Percentiles rank a stretch among this genome's conserved stretches.
phyloP scores from a whole-genome alignment of 2,113 vertebrate species.

The Zosterops hypoxanthus region DNA sequence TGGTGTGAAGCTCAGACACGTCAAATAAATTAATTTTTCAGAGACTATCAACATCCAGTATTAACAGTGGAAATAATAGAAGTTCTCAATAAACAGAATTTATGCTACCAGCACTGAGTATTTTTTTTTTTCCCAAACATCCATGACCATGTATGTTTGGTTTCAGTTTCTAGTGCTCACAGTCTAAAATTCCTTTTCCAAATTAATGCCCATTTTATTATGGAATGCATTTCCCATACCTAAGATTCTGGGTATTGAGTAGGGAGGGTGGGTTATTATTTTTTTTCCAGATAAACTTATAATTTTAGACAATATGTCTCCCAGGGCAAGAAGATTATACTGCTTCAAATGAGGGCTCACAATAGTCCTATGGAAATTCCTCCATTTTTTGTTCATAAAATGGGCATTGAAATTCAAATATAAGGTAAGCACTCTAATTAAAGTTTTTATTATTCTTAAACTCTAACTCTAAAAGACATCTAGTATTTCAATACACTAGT shows the following conservation, averaged over 20 bases:
- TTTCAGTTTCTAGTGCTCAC: background rate
- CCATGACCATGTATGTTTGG: background rate
- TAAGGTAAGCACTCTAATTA: background rate
- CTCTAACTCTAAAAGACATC: background rate
- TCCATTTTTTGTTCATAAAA: background rate
- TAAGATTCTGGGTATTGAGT: background rate
- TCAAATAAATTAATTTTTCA: background rate
- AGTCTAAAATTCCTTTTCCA: background rate
- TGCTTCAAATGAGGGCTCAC: background rate
- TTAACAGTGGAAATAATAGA: background rate
- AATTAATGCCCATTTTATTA: background rate
- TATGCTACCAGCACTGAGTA: background rate
- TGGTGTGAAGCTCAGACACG: background rate
- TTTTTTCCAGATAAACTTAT: background rate
- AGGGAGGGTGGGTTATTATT: accelerated
- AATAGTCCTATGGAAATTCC: background rate
- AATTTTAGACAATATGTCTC: background rate
- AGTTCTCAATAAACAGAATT: background rate
- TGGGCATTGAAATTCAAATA: background rate
- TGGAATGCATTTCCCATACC: background rate
- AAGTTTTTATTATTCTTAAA: background rate
- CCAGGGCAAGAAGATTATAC: background rate
- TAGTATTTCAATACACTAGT: background rate
- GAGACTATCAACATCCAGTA: background rate
- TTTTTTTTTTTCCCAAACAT: background rate